A percentile compares a stretch with the other conserved stretches of the same genome.
Evolutionary conservation across 2,113 vertebrate genomes (phyloP).

Genomic region (Saguinus imperator): DNA sequence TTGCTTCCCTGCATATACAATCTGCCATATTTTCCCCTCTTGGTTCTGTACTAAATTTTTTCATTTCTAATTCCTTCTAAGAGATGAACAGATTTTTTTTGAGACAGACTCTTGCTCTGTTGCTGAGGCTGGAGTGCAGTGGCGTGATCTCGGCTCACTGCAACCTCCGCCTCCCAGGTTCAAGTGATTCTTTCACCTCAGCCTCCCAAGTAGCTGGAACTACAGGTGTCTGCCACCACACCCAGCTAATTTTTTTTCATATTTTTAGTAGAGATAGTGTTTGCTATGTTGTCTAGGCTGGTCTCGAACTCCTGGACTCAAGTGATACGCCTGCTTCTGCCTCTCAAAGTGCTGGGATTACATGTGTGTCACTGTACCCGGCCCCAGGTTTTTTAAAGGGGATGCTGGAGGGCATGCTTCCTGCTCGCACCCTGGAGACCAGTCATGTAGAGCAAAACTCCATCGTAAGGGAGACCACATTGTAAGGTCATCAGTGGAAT

Average conservation of each 20-base stretch:
- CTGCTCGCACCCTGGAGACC: background rate
- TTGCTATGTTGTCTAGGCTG: background rate
- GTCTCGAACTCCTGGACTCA: background rate
- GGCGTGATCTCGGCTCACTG: background rate
- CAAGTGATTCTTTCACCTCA: background rate
- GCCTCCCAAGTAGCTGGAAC: background rate
- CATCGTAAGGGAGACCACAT: background rate
- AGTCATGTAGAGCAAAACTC: background rate
- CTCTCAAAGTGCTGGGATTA: background rate
- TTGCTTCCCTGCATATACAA: background rate
- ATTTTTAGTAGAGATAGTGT: background rate
- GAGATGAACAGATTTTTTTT: background rate
- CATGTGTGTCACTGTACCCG: background rate
- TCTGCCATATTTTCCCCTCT: background rate
- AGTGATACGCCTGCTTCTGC: background rate
- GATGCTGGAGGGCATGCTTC: background rate
- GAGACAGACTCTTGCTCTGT: background rate
- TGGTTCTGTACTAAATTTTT: background rate
- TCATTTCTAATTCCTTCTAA: background rate
- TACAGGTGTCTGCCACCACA: background rate
- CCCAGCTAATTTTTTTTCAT: background rate
- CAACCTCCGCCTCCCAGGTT: background rate
- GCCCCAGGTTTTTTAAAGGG: background rate
- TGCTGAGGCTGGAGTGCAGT: background rate
- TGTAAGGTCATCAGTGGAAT: background rate